Evolutionary conservation across 1,140 invertebrate genomes (phyloP), one percentile per base, ranked within the genome.

Genomic region (Neodiprion virginianus): DNA sequence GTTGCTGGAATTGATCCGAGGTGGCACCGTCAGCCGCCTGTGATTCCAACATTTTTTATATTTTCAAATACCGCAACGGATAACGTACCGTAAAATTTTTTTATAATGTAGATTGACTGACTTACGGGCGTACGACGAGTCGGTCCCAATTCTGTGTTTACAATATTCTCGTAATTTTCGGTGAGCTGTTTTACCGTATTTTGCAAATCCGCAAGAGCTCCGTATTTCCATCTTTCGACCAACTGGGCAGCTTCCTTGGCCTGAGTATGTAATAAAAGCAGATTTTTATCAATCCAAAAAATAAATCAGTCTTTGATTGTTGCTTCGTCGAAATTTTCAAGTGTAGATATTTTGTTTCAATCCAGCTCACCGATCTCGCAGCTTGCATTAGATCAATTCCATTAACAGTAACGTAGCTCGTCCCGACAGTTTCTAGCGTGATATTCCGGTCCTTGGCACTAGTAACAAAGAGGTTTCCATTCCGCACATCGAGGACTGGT

Each of bases 391-490:
- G 81, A 85, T 91, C 89, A 73, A 89, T 84, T 9, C 91, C 89
- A 71, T 92, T 93, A 8, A 94, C 84, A 69, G 90, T 91, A 48
- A 94, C 81, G 53, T 85, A 91, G 65, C 92, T 91, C n/a, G 79
- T 86, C 48, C 93, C 93, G 48, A 89, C 89, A 1, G 90, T 85
- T 72, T 87, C 88, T 71, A 94, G 86, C 53, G 90, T 92, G n/a
- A 94, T 92, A 78, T 92, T 93, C 77, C 89, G 91, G 81, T 92
- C 90, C 53, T 88, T 88, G 0, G 91, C 92, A 65, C 91, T 89
- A 75, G 91, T 88, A 28, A 94, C 89, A 72, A 91, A 88, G n/a
- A 94, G 84, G 83, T 93, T 89, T 71, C 93, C 93, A 85, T 93
- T 89, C 23, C 84, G 83, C 12, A 91, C 88, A 74, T 91, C 89